A percentile compares a stretch with the other conserved stretches of the same genome.
These are phyloP conservation scores for Idaea biselata DNA, from an alignment of 2,888 invertebrate species.

Conservation along the genomic window DNA sequence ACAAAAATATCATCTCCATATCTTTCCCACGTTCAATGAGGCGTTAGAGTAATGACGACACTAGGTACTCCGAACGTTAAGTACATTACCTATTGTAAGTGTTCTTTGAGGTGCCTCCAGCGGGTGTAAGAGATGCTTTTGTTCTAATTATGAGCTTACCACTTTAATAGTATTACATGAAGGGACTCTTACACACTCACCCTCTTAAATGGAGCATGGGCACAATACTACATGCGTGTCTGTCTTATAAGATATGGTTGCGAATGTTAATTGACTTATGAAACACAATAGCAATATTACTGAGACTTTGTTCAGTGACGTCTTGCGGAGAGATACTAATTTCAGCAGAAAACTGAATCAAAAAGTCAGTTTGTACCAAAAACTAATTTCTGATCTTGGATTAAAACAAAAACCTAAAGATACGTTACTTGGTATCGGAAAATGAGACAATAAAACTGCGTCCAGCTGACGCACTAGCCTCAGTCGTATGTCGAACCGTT, in stretches of 20 bases:
- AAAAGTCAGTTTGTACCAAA: background rate
- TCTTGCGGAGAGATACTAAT: slow-evolving; percentile 2
- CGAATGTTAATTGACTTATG: background rate
- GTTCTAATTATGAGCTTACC: slow-evolving; percentile 70
- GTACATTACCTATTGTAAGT: slow-evolving; percentile 79
- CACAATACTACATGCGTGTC: slow-evolving; percentile 16
- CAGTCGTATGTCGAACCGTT: too few species aligned
- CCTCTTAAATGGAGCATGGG: slow-evolving; percentile 21
- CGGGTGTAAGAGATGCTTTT: slow-evolving; percentile 63
- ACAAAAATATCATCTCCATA: slow-evolving; percentile 38
- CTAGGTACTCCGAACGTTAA: slow-evolving; percentile 67
- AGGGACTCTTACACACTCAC: slow-evolving; percentile 19
- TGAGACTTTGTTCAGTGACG: background rate
- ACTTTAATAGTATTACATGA: slow-evolving; percentile 34
- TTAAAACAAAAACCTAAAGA: too few species aligned
- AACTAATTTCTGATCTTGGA: too few species aligned
- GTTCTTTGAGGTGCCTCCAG: slow-evolving; percentile 69
- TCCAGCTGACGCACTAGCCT: too few species aligned
- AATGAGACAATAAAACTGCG: too few species aligned
- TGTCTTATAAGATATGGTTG: background rate
- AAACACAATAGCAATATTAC: too few species aligned
- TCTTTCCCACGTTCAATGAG: slow-evolving; percentile 42
- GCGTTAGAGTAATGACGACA: slow-evolving; percentile 72
- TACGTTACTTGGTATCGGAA: too few species aligned
- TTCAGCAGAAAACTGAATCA: background rate